Evolutionary conservation across 2,113 vertebrate species (phyloP), one percentile per base, ranked within the genome.

Genomic region (Xiphias gladius): DNA sequence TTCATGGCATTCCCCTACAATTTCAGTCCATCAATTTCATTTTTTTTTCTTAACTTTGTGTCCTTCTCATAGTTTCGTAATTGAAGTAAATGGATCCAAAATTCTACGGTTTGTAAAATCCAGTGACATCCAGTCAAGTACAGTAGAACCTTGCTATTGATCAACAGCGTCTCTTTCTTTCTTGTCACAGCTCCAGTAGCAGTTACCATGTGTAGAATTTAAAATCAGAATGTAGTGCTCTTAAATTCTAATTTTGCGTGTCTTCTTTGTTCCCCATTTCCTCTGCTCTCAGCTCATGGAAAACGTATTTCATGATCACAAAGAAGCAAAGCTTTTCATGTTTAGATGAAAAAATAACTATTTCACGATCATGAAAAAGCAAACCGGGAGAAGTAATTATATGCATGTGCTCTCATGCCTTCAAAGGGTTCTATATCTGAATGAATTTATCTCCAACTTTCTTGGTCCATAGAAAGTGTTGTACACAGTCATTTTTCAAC

Each of bases 21-120:
- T 79, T 46, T 76, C 52, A 73, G 41, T 58, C 41, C 14, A 72
- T 72, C 6, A 46, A 37, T 54, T 76, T 76, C 13, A 24, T 8
- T n/a, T 30, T 28, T 77, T 65, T 30, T 3, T 39, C 54, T 13
- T 16, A 54, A 67, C 32, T 24, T 11, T 50, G 39, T 74, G 24
- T 87, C 39, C 69, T 83, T 59, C 76, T 62, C 13, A 57, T 77
- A 79, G 46, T 73, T 85, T 83, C 64, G 17, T 48, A 69, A 79
- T 78, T 85, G 9, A 86, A 84, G 76, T 78, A 77, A 82, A 41
- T 81, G 55, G 67, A 82, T 80, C 26, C 64, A 75, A 85, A 71
- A 76, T 66, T 70, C 11, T 16, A 61, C 19, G 41, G 62, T 76
- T 84, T 68, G 71, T 72, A 65, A 71, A 83, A 75, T 58, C 35